These are phyloP conservation scores for Zaprionus camerounensis DNA, from an alignment of 1,140 invertebrate species.

Conservation along the genomic window DNA sequence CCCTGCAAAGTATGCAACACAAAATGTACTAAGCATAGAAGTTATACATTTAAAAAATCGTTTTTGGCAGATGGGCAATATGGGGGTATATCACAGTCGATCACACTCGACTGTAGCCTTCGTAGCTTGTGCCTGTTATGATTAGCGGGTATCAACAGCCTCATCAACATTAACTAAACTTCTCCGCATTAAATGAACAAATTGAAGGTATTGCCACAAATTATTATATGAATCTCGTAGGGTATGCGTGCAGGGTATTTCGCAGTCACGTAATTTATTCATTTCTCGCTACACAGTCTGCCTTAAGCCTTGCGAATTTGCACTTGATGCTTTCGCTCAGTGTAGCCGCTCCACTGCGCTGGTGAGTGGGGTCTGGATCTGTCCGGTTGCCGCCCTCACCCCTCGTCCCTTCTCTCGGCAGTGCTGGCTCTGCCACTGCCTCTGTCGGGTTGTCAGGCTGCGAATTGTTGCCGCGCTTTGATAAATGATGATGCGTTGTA, in stretches of 20 bases:
- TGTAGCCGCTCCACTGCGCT: neutral
- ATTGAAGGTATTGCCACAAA: no score
- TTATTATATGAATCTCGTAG: no score
- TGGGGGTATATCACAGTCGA: no score
- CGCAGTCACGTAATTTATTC: neutral
- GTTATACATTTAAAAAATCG: no score
- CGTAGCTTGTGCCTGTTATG: no score
- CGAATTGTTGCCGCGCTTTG: slow-evolving; percentile 62
- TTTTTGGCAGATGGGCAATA: no score
- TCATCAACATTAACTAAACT: no score
- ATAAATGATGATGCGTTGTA: slow-evolving; percentile 78
- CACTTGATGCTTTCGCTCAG: neutral
- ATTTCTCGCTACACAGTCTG: neutral
- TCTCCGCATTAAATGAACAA: no score
- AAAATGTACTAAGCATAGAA: no score
- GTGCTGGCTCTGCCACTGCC: neutral
- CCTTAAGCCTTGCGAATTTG: neutral
- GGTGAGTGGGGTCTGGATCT: neutral
- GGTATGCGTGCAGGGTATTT: neutral
- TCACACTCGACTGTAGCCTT: no score
- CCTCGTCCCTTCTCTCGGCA: neutral
- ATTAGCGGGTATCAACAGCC: no score
- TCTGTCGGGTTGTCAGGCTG: slow-evolving; percentile 24
- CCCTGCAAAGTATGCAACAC: no score
- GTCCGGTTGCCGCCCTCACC: neutral